Evolutionary conservation across 2,797 vertebrate species (phyloP).

Genomic region (Arnoldichthys spilopterus): DNA sequence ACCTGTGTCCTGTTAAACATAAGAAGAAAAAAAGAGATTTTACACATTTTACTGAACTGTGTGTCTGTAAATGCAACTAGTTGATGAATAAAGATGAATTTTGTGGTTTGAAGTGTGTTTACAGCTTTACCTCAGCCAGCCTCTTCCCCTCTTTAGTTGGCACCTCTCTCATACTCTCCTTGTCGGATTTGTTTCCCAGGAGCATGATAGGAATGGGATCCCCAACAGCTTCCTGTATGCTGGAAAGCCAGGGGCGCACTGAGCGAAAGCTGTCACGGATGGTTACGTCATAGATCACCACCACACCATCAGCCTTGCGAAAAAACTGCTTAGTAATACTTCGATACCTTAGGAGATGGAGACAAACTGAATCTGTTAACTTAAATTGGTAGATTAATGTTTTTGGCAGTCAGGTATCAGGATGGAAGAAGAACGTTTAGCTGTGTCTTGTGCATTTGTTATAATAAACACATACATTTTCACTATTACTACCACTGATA

Average conservation of each 20-base stretch:
- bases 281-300: conserved; percentile 92
- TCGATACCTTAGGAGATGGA: conserved; percentile 79
- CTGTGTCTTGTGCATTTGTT: not conserved
- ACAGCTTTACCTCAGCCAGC: conserved; percentile 82
- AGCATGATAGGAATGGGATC: conserved; percentile 85
- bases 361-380: not conserved
- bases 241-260: conserved; percentile 85
- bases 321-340: conserved; percentile 97
- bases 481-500: too few species aligned
- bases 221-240: conserved; percentile 87
- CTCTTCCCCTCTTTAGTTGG: conserved; percentile 81
- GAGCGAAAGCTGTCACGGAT: conserved; percentile 84
- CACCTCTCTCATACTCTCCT: conserved; percentile 83
- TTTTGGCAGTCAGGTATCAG: not conserved
- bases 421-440: not conserved
- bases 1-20: conserved; percentile 76
- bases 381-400: not conserved
- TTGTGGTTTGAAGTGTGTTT: not conserved
- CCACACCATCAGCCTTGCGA: conserved; percentile 90
- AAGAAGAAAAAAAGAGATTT: not conserved
- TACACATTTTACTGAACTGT: too few species aligned
- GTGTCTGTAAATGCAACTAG: not conserved
- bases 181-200: conserved; percentile 92
- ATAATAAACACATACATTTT: not conserved
- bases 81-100: not conserved